Evolutionary conservation across 2,888 invertebrate genomes (phyloP), one percentile per base, ranked within the genome.

Genomic region (Synergus umbraculus): DNA sequence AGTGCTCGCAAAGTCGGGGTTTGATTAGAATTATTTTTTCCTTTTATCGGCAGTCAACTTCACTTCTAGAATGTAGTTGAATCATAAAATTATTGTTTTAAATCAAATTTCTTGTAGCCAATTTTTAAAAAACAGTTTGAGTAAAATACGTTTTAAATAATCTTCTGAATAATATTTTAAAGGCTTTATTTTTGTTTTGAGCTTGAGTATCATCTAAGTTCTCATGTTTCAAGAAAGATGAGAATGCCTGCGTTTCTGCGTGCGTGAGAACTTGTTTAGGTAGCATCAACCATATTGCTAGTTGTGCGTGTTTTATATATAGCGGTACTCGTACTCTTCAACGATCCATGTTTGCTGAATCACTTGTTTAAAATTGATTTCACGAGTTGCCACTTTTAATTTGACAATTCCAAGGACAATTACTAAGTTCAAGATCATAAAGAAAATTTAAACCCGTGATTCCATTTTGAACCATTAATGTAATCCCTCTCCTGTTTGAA

Each of bases 321-420:
- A 67, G 41, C 67, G 67, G 67, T 44, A 67, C 44, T 46, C 22
- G 22, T 22, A 67, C 44, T 44, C 44, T 46, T 44, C 67, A 67
- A 10, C 46, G 10, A 66, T 18, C 66, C 43, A 43, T 46, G 18
- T 22, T 44, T 9, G 46, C 67, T 67, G 67, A 67, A 66, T 66
- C 66, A 44, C 44, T 22, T 66, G 66, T 43, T 66, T 66, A 41
- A 66, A 66, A 66, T 66, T 66, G 66, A 66, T 66, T 66, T 66
- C 37, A 67, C 67, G 44, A 22, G 22, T 2, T 18, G 12, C 46
- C 46, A 67, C 18, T 67, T 29, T 29, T 13, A 44, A 46, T 67
- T 67, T 18, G 44, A 22, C n/a, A 37, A 43, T 66, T n/a, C n/a
- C 10, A 66, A 66, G 66, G n/a, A 66, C n/a, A 65, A 18, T 41